Conservation (phyloP, 1,140 invertebrate genomes). For the Scylla paramamosain region DNA sequence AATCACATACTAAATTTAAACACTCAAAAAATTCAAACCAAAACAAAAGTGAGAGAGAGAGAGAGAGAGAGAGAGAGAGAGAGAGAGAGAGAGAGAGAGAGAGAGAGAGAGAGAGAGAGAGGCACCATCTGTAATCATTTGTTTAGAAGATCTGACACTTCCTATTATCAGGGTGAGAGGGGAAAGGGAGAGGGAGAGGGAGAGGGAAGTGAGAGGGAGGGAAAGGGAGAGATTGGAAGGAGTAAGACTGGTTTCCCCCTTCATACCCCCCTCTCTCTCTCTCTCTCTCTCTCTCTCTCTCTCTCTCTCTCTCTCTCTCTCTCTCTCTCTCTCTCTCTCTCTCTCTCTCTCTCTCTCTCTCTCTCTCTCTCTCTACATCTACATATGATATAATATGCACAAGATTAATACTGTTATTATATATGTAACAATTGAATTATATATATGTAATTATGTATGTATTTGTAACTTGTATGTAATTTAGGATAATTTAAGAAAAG, state of each 20-base stretch:
- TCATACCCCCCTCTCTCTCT: not conserved
- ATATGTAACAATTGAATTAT: too few relatives aligned
- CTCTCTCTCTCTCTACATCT: not conserved
- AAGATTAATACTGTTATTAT: too few relatives aligned
- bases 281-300: not conserved
- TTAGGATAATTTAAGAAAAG: too few relatives aligned
- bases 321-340: not conserved
- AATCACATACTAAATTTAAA: not conserved
- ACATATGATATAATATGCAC: too few relatives aligned
- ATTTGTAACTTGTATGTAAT: too few relatives aligned
- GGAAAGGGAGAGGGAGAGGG: not conserved
- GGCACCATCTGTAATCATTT: constrained; percentile 60
- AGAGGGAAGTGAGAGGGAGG: not conserved
- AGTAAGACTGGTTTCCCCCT: not conserved
- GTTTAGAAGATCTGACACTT: constrained; percentile 50
- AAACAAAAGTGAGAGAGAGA: not conserved
- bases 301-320: constrained; percentile 13
- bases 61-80: not conserved
- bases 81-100: not conserved
- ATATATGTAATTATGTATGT: too few relatives aligned
- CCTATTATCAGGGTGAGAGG: constrained; percentile 61
- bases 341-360: constrained; percentile 26
- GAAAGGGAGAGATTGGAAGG: not conserved
- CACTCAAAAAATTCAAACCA: not conserved
- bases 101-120: not conserved